These are phyloP conservation scores for Epistrophella euchroma DNA, from an alignment of 2,888 invertebrate species.

Conservation along the genomic window DNA sequence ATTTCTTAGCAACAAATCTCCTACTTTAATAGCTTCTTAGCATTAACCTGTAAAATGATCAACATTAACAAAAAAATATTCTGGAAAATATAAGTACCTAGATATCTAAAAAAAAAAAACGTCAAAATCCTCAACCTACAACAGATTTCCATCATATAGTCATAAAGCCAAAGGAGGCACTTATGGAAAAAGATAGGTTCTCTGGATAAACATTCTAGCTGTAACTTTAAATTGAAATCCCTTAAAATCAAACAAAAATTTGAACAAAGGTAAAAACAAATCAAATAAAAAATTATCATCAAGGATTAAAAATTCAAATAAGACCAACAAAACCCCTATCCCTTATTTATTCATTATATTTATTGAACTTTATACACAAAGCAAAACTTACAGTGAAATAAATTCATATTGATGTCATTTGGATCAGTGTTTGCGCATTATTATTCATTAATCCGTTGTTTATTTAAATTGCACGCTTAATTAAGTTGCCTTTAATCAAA, in stretches of 20 bases:
- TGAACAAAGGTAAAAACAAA: background rate
- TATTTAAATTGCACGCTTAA: slow-evolving; percentile 41
- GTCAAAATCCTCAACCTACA: background rate
- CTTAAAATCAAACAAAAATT: background rate
- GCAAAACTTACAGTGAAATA: slow-evolving; percentile 1
- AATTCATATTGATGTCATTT: slow-evolving; percentile 42
- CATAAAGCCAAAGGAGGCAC: background rate
- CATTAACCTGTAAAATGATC: slow-evolving; percentile 32
- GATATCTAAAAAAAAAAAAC: too few relatives aligned
- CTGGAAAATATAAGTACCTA: too few relatives aligned
- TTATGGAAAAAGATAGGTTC: background rate
- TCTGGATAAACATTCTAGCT: background rate
- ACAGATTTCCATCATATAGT: background rate
- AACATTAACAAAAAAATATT: background rate
- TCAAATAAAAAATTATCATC: background rate
- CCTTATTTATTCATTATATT: background rate
- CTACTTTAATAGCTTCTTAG: slow-evolving; percentile 21
- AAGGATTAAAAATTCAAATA: background rate
- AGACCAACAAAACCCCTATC: background rate
- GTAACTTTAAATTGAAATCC: background rate
- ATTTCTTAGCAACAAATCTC: slow-evolving; percentile 48
- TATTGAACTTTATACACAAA: background rate
- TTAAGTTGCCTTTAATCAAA: slow-evolving; percentile 43
- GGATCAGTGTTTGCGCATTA: slow-evolving; percentile 10
- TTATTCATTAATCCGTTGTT: slow-evolving; percentile 59